Evolutionary conservation across 2,797 vertebrate species (phyloP).

Genomic region (Enteromius trimaculatus): DNA sequence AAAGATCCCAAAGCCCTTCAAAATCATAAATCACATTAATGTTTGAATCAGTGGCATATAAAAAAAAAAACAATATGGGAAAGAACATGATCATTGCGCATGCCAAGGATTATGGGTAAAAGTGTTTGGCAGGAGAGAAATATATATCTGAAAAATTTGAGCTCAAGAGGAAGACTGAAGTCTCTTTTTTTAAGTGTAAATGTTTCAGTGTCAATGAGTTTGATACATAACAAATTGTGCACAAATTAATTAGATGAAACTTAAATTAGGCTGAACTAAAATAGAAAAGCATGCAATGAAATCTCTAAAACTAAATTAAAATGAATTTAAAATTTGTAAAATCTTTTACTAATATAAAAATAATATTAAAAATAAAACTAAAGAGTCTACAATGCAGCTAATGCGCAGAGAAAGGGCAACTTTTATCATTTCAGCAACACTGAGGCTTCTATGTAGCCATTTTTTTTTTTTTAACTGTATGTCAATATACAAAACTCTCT

Average conservation of each 20-base stretch:
- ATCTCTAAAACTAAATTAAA: background rate
- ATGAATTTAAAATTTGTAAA: background rate
- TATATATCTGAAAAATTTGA: background rate
- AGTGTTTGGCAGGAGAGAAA: conserved; percentile 3
- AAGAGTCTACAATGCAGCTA: background rate
- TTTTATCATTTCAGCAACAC: background rate
- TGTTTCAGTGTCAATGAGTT: background rate
- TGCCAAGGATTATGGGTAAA: conserved; percentile 31
- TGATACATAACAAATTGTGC: background rate
- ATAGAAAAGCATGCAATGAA: background rate
- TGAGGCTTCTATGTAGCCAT: background rate
- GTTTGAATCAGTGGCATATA: background rate
- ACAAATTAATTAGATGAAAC: conserved; percentile 1
- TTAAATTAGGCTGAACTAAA: background rate
- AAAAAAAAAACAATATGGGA: background rate
- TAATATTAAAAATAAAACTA: background rate
- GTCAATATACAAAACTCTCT: conserved; percentile 45
- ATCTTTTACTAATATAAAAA: background rate
- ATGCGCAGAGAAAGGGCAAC: background rate
- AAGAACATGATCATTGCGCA: conserved; percentile 10
- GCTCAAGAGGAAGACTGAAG: background rate
- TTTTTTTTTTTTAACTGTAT: background rate
- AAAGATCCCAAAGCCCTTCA: background rate
- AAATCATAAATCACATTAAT: conserved; percentile 10
- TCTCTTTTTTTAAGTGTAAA: background rate